Base-by-base conservation (phyloP, 1,140 invertebrate genomes). In the Calliphora vicina region DNA sequence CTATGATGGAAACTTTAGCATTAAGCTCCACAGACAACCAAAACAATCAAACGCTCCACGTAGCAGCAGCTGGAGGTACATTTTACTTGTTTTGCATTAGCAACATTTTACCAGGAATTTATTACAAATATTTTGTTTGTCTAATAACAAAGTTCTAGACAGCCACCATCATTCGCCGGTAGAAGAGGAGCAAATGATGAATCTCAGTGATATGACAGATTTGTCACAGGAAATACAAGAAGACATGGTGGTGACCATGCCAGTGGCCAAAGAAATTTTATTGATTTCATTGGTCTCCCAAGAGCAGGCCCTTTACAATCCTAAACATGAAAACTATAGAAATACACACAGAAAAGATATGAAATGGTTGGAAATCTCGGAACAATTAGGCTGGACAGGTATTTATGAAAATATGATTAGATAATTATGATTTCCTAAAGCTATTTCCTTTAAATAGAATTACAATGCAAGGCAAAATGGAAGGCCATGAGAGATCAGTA, bases 401-500 rank as follows among this genome's bases (percentile, higher is more conserved):
- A 82, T 80, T 82, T 50, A n/a, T 23, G 9, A 1, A 9, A 13
- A 27, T 17, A 27, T 26, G 27, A 43, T 23, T 0, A 35, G 13
- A 50, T 6, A 12, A 50, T 50, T n/a, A 43, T 43, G 42, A 43
- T 43, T 43, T 43, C 42, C 42, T 50, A 17, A 35, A 35, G 1
- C 8, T n/a, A 3, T 78, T 43, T 10, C 57, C 84, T 25, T 26
- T 84, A 26, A 67, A 12, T 20, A 90, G 88, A 85, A 29, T 57
- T 57, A 3, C 87, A 90, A 84, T 90, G 88, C 83, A 90, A 90
- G 84, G 86, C 87, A 4, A 90, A 90, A 26, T 90, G 88, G 88
- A 90, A 90, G 71, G 88, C 88, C 0, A 85, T 90, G 85, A 81
- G 88, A 42, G 88, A 90, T 71, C 88, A 90, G 85, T 90, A 90